Evolutionary conservation across 1,140 invertebrate species (phyloP), one percentile per base, ranked within the genome.

Genomic region (Maconellicoccus hirsutus): DNA sequence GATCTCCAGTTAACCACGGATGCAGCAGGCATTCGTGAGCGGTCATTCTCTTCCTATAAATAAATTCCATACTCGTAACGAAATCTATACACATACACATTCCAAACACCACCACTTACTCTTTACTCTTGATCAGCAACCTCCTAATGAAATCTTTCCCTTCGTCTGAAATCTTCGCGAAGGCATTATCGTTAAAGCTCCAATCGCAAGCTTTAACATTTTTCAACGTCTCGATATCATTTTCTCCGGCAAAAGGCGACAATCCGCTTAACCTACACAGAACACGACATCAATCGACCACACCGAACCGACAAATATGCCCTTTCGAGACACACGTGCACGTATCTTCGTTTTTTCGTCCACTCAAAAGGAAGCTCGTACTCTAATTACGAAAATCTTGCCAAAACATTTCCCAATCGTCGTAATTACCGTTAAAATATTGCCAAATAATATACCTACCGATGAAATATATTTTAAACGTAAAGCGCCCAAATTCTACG

Each of bases 131-230:
- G 27, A 96, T 80, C 0, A 99, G 84, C 71, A 99, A 83, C 77
- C 90, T 87, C 71, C 88, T 86, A 79, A 99, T 99, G 79, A 99
- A 99, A 82, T 99, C 98, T 83, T 96, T 98, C 74, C 90, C 98
- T 79, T 98, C 93, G 63, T 95, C 92, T 0, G 96, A 98, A 66
- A 99, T 92, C 75, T 89, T 87, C 4, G 87, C 82, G 81, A 98
- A 97, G 21, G 96, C 89, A 78, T 95, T 90, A 77, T 91, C 89
- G 80, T 99, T 94, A 82, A 99, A 98, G 83, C 96, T 93, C 96
- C 96, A 99, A 79, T 98, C 94, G 78, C 96, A 98, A 23, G 92
- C 90, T 80, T 96, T 96, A 0, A 99, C 97, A 80, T 99, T 98
- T 80, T 98, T 96, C 61, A 99, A 79, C 0, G 97, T 99, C 76